Conservation (phyloP, 2,113 vertebrate genomes). For the Urocynchramus pylzowi region DNA sequence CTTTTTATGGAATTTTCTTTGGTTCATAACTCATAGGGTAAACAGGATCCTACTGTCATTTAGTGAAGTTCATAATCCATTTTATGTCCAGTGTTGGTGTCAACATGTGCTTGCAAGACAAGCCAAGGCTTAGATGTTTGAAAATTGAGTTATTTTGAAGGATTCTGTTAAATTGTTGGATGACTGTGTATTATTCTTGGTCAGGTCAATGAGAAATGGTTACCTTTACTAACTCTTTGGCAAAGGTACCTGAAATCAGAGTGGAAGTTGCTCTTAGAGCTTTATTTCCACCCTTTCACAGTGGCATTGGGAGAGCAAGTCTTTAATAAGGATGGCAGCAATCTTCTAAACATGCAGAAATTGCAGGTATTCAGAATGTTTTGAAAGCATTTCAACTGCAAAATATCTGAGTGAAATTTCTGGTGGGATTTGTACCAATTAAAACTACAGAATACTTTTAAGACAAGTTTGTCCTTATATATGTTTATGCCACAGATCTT, state of each 20-base stretch:
- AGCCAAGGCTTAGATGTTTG: neutral
- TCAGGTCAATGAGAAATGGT: neutral
- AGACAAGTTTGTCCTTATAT: neutral
- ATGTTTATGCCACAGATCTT: neutral
- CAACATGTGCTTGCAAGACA: neutral
- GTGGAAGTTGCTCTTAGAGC: neutral
- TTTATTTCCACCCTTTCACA: neutral
- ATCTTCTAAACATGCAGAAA: constrained; percentile 28
- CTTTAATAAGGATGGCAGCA: constrained; percentile 54
- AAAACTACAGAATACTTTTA: neutral
- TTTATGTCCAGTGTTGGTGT: neutral
- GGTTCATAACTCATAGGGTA: neutral
- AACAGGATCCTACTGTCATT: neutral
- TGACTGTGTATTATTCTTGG: neutral
- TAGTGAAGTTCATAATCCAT: neutral
- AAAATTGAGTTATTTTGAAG: neutral
- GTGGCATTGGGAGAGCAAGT: constrained; percentile 27
- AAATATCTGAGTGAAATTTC: neutral
- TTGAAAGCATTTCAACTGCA: neutral
- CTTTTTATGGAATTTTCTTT: neutral
- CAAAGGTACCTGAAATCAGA: neutral
- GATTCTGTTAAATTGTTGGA: neutral
- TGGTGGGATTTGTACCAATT: neutral
- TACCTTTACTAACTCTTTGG: neutral
- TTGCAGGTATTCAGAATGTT: neutral